Evolutionary conservation across 2,113 vertebrate genomes (phyloP).

Genomic region (Corydoras sp.): DNA sequence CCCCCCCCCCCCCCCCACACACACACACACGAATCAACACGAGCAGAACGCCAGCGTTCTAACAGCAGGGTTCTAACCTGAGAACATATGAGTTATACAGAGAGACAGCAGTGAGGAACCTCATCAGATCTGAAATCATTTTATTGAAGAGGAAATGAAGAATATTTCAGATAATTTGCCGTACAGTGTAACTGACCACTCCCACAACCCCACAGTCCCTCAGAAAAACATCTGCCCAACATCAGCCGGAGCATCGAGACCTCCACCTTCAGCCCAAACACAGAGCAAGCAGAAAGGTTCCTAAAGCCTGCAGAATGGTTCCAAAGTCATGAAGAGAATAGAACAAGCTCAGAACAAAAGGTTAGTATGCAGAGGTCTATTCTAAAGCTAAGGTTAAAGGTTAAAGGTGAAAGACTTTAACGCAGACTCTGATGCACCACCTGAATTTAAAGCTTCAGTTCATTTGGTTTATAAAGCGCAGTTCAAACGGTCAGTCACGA

Average conservation of each 20-base stretch:
- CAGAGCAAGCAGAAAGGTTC: no score
- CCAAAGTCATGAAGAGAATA: background rate
- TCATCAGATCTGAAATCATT: slow-evolving; percentile 59
- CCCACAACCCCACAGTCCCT: slow-evolving; percentile 52
- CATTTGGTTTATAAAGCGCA: background rate
- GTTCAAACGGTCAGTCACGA: no score
- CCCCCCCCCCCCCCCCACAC: no score
- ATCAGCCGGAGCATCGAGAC: background rate
- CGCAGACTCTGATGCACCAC: background rate
- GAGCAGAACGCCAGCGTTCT: no score
- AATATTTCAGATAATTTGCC: slow-evolving; percentile 55
- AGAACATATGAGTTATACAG: no score
- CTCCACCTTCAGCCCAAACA: background rate
- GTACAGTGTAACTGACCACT: slow-evolving; percentile 73
- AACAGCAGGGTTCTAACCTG: no score
- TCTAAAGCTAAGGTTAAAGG: background rate
- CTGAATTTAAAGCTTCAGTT: background rate
- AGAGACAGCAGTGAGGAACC: background rate
- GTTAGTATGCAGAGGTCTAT: background rate
- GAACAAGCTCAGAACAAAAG: background rate
- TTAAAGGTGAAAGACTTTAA: no score
- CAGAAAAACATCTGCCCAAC: slow-evolving; percentile 26
- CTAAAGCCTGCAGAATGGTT: background rate
- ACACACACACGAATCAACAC: no score
- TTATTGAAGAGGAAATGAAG: slow-evolving; percentile 66